These are phyloP conservation scores for Cerceris ruficornis DNA, from an alignment of 2,888 invertebrate species.

Conservation along the genomic window DNA sequence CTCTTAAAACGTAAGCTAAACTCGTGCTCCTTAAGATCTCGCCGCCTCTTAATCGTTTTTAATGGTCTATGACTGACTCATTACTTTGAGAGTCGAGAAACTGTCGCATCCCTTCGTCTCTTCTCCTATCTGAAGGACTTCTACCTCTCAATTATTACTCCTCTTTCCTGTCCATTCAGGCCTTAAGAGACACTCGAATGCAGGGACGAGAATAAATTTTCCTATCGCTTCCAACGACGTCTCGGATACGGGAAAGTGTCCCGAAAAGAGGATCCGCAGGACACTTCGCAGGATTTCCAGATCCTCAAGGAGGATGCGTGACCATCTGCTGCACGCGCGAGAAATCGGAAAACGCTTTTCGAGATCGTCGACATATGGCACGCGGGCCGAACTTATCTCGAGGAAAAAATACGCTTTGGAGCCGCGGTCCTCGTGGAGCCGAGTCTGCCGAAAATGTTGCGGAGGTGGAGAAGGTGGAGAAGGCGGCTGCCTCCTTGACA, in stretches of 20 bases:
- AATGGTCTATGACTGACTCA: constrained; percentile 72
- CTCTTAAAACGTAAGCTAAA: background rate
- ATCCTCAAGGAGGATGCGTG: constrained; percentile 43
- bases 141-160: background rate
- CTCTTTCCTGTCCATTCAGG: background rate
- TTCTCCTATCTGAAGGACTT: constrained; percentile 9
- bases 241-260: constrained; percentile 1
- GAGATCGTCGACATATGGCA: constrained; percentile 76
- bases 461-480: constrained; percentile 1
- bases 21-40: constrained; percentile 60
- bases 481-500: constrained; percentile 2
- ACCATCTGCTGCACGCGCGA: constrained; percentile 73
- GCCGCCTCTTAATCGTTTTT: constrained; percentile 75
- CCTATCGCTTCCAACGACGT: background rate
- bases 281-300: constrained; percentile 33
- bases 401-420: constrained; percentile 45
- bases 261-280: constrained; percentile 3
- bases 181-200: background rate
- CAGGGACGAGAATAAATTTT: constrained; percentile 10
- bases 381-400: constrained; percentile 71
- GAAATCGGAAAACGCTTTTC: constrained; percentile 74
- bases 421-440: constrained; percentile 25
- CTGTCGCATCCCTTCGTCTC: constrained; percentile 47
- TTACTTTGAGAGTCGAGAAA: constrained; percentile 62
- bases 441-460: constrained; percentile 39